A percentile compares a stretch with the other conserved stretches of the same genome.
Evolutionary conservation across 2,888 invertebrate genomes (phyloP).

Genomic region (Pyrochroa serraticornis): DNA sequence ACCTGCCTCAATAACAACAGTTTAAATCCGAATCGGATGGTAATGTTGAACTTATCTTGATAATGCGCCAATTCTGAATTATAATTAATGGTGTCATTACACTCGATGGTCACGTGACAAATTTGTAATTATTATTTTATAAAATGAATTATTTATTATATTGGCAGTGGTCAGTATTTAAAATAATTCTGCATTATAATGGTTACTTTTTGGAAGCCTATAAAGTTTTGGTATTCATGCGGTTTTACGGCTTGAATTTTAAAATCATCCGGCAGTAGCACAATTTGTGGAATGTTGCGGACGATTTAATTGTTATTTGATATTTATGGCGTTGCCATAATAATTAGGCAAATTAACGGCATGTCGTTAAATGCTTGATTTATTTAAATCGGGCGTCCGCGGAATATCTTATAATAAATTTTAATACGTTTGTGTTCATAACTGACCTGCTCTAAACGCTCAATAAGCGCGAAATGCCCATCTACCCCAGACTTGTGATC

Average conservation of each 20-base stretch:
- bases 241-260: too few species aligned
- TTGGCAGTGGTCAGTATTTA: background rate
- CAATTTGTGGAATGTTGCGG: too few species aligned
- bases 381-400: constrained; percentile 18
- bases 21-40: too few species aligned
- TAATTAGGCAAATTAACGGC: constrained; percentile 24
- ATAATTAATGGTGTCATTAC: background rate
- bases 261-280: too few species aligned
- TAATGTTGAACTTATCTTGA: background rate
- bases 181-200: background rate
- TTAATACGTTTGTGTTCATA: constrained; percentile 1
- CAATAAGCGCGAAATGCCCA: too few species aligned
- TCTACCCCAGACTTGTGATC: too few species aligned
- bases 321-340: constrained; percentile 21
- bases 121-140: too few species aligned
- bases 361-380: constrained; percentile 20
- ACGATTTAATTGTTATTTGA: constrained; percentile 21
- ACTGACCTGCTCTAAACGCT: too few species aligned
- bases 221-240: too few species aligned
- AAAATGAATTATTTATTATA: background rate
- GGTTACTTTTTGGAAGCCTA: too few species aligned
- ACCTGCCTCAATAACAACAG: background rate
- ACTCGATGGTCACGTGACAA: background rate
- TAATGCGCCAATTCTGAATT: background rate
- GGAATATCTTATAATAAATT: constrained; percentile 22